Base-by-base conservation (phyloP, 2,888 invertebrate species). In the Drosophila meridiana region DNA sequence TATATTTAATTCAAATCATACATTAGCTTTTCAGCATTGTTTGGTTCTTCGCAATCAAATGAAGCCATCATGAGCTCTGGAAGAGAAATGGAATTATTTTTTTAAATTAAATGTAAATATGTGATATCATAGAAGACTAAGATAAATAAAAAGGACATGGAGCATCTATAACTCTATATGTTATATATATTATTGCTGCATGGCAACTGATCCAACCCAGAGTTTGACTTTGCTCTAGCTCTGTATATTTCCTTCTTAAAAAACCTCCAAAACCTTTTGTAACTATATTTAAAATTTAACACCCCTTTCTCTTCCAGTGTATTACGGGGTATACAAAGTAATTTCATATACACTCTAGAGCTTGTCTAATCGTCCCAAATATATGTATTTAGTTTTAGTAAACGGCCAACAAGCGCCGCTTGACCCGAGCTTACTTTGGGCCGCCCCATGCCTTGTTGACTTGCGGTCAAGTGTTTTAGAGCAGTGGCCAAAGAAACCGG, bases 51-150 rank as follows among this genome's bases (percentile, higher is more conserved):
- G 65, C 78, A 78, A 32, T 72, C 78, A 30, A 78, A 78, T 7
- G 78, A 81, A 9, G 81, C 81, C 78, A 78, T 78, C 78, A 78
- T 78, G 0, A 78, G 65, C 3, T 78, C 78, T 78, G 65, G 0
- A 77, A 20, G 9, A 20, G 4, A 28, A 40, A 40, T 26, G 1
- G 8, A 3, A 48, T n/a, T 59, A 28, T 26, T 43, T 26, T 13
- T 47, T 26, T 20, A 26, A 13, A 11, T 11, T 11, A 26, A 11
- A n/a, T 14, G 14, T 13, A 38, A 40, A 38, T 13, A 4, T 11
- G 2, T 11, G 36, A 36, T 9, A 34, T 9, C 20, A 20, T 20
- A 34, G 9, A 34, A 34, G 32, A 20, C 20, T 20, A 20, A 20
- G 20, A 20, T 20, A 20, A 20, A 20, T 20, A 1, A 20, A 20